A percentile compares a stretch with the other conserved stretches of the same genome.
Evolutionary conservation across 2,888 invertebrate species (phyloP).

Genomic region (Sisyra terminalis): DNA sequence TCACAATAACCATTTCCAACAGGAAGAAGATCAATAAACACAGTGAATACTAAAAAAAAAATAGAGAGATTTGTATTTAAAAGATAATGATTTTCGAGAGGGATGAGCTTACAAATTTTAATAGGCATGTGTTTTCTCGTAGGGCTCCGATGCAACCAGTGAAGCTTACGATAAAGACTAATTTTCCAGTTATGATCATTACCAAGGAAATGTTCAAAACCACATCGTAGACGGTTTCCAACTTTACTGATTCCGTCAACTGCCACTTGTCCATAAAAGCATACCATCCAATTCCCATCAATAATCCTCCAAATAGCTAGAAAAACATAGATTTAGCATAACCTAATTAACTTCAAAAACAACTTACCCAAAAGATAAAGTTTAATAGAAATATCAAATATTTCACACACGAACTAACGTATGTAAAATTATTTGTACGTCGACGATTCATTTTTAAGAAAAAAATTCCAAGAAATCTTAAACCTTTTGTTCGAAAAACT

Average conservation of each 20-base stretch:
- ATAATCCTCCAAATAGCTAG: slow-evolving; percentile 72
- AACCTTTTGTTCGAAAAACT: too few species aligned
- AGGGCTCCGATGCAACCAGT: slow-evolving; percentile 85
- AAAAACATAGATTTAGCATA: slow-evolving; percentile 19
- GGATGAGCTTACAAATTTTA: slow-evolving; percentile 64
- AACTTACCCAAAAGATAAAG: slow-evolving; percentile 78
- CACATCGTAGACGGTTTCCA: slow-evolving; percentile 79
- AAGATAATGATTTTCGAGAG: not conserved
- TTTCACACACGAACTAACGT: slow-evolving; percentile 76
- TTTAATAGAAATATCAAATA: slow-evolving; percentile 81
- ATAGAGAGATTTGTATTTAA: not conserved
- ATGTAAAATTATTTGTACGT: slow-evolving; percentile 55
- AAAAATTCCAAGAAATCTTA: too few species aligned
- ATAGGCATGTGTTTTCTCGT: slow-evolving; percentile 78
- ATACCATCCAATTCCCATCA: slow-evolving; percentile 77
- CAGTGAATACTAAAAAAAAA: slow-evolving; percentile 62
- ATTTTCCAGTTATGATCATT: slow-evolving; percentile 74
- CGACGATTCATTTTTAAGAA: slow-evolving; percentile 37
- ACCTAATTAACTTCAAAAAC: not conserved
- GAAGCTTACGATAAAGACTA: slow-evolving; percentile 88
- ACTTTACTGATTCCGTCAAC: slow-evolving; percentile 64
- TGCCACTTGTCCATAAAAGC: slow-evolving; percentile 91
- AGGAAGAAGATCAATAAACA: slow-evolving; percentile 78
- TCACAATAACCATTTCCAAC: slow-evolving; percentile 81
- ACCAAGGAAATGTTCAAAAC: slow-evolving; percentile 81